phyloP scores from a whole-genome alignment of 2,113 vertebrate genomes.

The Cacatua alba region DNA sequence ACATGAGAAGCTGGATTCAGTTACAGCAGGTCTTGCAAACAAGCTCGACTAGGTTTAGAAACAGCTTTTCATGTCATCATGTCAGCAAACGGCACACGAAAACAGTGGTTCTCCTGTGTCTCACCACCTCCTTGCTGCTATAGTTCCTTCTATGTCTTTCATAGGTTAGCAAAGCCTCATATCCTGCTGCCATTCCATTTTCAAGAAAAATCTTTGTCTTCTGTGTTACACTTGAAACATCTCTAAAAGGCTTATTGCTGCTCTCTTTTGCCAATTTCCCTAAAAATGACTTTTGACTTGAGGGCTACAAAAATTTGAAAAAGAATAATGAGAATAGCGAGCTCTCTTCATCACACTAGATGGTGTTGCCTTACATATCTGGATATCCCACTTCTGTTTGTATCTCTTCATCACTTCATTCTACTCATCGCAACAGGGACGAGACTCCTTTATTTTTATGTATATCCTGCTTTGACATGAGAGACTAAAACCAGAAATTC shows the following conservation, averaged over 20 bases:
- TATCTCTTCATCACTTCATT: background rate
- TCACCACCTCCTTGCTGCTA: background rate
- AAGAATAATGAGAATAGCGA: background rate
- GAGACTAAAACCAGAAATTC: background rate
- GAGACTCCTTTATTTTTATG: background rate
- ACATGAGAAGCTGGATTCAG: background rate
- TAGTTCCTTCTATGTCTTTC: background rate
- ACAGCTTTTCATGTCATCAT: background rate
- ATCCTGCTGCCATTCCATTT: background rate
- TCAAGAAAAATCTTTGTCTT: background rate
- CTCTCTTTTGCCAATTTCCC: background rate
- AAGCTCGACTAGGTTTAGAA: background rate
- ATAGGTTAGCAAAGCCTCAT: background rate
- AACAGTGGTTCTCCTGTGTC: background rate
- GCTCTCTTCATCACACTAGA: background rate
- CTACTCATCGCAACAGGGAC: background rate
- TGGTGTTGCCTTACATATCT: background rate
- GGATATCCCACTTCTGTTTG: background rate
- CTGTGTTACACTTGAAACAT: background rate
- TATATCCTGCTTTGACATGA: background rate
- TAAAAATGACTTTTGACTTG: background rate
- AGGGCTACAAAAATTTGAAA: background rate
- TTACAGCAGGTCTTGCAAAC: background rate
- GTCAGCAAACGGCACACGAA: background rate
- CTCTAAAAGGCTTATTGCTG: background rate